A percentile compares a stretch with the other conserved stretches of the same genome.
These are phyloP conservation scores for Cynoglossus semilaevis DNA, from an alignment of 2,113 vertebrate species.

Conservation along the genomic window DNA sequence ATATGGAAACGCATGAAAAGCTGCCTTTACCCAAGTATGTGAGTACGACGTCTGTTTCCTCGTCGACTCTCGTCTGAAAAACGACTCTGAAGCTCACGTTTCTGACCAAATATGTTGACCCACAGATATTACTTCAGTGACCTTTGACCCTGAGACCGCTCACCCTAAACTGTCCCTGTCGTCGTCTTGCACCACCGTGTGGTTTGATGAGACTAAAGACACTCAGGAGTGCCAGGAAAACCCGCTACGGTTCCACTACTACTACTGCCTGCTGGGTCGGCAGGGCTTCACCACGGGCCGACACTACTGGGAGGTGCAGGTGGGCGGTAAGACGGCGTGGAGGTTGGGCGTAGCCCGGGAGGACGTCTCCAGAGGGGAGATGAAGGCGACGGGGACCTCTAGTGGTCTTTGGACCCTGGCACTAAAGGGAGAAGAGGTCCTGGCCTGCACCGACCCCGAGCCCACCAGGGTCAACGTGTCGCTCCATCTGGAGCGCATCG, in stretches of 20 bases:
- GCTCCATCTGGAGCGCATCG: conserved; percentile 56
- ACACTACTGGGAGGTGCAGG: conserved; percentile 79
- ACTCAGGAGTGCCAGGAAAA: conserved; percentile 26
- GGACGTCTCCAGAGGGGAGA: conserved; percentile 71
- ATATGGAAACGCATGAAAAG: conserved; percentile 80
- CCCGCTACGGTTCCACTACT: conserved; percentile 70
- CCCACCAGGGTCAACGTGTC: conserved; percentile 61
- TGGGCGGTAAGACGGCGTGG: conserved; percentile 73
- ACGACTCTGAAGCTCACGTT: neutral
- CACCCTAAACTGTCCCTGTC: conserved; percentile 70
- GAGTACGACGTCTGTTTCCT: neutral
- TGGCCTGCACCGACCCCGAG: conserved; percentile 71
- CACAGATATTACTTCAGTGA: conserved; percentile 69
- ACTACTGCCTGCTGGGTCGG: conserved; percentile 65
- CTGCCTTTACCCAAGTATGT: conserved; percentile 76
- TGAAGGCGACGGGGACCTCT: conserved; percentile 55
- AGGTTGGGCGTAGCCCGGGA: conserved; percentile 71
- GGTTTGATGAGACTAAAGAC: conserved; percentile 63
- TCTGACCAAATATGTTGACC: neutral
- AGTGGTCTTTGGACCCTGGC: conserved; percentile 75
- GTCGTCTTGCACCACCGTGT: conserved; percentile 53
- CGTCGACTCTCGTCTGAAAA: neutral
- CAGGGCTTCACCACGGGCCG: conserved; percentile 69
- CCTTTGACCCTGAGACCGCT: conserved; percentile 74
- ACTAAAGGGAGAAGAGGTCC: conserved; percentile 57